A percentile compares a stretch with the other conserved stretches of the same genome.
These are phyloP conservation scores for Agapornis canus DNA, from an alignment of 2,797 vertebrate species.

Conservation along the genomic window DNA sequence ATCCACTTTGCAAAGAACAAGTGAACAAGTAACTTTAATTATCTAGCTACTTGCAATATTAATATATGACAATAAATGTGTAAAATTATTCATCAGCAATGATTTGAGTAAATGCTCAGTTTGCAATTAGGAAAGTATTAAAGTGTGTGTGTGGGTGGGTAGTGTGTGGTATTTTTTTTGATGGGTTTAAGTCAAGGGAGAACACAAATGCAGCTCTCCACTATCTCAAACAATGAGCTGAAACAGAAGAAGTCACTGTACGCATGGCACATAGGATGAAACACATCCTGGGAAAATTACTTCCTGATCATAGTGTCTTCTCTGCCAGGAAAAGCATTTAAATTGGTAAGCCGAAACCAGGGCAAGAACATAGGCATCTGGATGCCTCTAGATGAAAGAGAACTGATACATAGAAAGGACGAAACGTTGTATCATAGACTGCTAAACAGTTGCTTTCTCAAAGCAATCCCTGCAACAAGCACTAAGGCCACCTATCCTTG, in stretches of 20 bases:
- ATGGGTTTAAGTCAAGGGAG: background rate
- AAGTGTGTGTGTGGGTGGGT: rapidly evolving
- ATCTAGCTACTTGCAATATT: background rate
- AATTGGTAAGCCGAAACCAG: background rate
- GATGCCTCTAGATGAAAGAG: background rate
- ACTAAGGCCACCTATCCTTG: rapidly evolving
- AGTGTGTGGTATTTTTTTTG: background rate
- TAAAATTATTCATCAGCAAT: background rate
- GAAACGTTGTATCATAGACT: background rate
- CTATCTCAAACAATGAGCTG: background rate
- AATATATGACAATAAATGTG: background rate
- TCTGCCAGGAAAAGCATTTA: background rate
- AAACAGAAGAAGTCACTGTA: background rate
- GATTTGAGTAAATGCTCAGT: background rate
- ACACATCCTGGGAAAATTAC: background rate
- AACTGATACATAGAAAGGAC: background rate
- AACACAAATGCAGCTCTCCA: background rate
- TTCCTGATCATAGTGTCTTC: background rate
- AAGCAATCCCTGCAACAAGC: background rate
- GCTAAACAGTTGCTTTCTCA: background rate
- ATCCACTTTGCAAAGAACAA: background rate
- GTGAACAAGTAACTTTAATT: background rate
- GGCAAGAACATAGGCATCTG: background rate
- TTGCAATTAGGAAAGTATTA: background rate
- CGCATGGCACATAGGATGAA: background rate